A percentile compares a stretch with the other conserved stretches of the same genome.
Conservation (phyloP, 2,797 vertebrate genomes). For the Scleropages formosus region DNA sequence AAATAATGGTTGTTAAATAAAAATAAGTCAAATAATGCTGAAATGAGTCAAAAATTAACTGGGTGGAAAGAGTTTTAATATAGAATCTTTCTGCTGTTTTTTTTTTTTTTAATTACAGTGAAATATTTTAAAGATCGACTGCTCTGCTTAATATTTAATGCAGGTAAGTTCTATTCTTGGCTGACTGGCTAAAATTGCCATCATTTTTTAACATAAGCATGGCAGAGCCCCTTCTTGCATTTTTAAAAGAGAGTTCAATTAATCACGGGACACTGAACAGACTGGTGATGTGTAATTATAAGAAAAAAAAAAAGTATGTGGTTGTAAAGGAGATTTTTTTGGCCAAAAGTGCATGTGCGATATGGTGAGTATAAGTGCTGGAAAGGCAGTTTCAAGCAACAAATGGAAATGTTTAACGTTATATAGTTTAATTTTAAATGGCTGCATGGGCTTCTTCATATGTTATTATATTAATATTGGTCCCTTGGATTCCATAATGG, state of each 20-base stretch:
- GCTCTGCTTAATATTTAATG: conserved; percentile 17
- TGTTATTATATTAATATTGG: too few relatives aligned
- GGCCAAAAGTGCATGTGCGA: neutral
- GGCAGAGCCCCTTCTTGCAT: conserved; percentile 17
- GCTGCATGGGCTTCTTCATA: too few relatives aligned
- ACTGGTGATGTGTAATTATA: neutral
- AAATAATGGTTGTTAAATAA: neutral
- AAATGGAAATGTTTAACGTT: too few relatives aligned
- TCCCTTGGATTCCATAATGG: too few relatives aligned
- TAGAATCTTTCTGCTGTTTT: too few relatives aligned
- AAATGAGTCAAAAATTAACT: neutral
- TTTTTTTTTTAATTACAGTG: too few relatives aligned
- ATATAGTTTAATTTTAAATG: too few relatives aligned
- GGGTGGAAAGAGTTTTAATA: neutral
- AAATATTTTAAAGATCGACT: conserved; percentile 1
- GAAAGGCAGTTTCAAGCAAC: neutral
- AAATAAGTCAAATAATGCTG: neutral
- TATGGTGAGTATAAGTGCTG: neutral
- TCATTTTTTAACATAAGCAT: conserved; percentile 16
- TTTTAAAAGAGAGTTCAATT: conserved; percentile 15
- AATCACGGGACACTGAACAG: neutral
- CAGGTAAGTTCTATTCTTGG: conserved; percentile 14
- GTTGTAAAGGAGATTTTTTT: neutral
- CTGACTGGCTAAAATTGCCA: neutral
- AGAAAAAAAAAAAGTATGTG: neutral